These are phyloP conservation scores for Ctenosaura bakeri DNA, from an alignment of 2,797 vertebrate species.

Conservation along the genomic window DNA sequence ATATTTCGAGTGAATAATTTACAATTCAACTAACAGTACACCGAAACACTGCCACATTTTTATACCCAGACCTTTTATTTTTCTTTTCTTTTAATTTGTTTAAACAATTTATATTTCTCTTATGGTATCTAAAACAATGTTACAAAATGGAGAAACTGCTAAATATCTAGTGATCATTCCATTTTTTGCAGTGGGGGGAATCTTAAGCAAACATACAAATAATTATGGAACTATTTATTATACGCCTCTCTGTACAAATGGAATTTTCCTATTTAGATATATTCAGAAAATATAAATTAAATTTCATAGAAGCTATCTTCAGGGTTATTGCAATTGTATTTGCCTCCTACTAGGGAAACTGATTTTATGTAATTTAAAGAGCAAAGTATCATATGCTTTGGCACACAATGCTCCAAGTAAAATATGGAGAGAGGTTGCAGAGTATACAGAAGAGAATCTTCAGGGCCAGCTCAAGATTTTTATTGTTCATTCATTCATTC, in stretches of 20 bases:
- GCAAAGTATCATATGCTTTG: background rate
- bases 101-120: background rate
- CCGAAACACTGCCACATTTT: background rate
- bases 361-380: background rate
- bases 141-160: background rate
- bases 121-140: background rate
- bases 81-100: background rate
- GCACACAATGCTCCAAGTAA: background rate
- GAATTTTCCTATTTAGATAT: slow-evolving; percentile 54
- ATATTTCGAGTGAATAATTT: slow-evolving; percentile 7
- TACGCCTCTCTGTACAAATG: slow-evolving; percentile 44
- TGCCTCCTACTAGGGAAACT: background rate
- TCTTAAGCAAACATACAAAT: slow-evolving; percentile 46
- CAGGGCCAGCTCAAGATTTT: background rate
- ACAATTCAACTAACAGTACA: background rate
- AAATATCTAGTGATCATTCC: slow-evolving; percentile 53
- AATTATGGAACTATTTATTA: slow-evolving; percentile 63
- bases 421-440: background rate
- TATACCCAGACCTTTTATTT: background rate
- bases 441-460: background rate
- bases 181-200: slow-evolving; percentile 37
- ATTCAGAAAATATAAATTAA: slow-evolving; percentile 58
- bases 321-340: background rate
- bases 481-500: background rate
- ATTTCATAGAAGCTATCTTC: slow-evolving; percentile 34